Percentiles rank a stretch among this genome's conserved stretches.
These are phyloP conservation scores for Trochalopteron elliotii DNA, from an alignment of 2,113 vertebrate species.

Conservation along the genomic window DNA sequence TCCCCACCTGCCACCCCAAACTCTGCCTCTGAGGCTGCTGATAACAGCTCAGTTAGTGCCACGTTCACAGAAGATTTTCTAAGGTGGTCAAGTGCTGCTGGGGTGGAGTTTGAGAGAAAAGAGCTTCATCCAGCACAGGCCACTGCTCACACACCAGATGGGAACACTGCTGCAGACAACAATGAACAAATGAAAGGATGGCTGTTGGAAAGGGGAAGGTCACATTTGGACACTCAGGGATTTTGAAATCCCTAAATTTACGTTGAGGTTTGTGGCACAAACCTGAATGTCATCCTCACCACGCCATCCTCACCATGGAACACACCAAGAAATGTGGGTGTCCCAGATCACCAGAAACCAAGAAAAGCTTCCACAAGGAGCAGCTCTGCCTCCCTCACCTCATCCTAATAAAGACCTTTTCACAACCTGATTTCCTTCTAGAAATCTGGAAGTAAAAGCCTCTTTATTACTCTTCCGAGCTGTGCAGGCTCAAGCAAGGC, in stretches of 20 bases:
- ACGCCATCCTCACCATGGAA: neutral
- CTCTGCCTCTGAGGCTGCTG: neutral
- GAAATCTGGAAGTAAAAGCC: constrained; percentile 7
- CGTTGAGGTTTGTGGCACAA: neutral
- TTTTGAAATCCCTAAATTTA: neutral
- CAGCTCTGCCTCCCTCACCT: neutral
- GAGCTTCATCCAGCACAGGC: neutral
- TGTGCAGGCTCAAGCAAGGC: neutral
- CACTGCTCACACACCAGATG: neutral
- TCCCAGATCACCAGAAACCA: neutral
- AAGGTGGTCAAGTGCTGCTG: neutral
- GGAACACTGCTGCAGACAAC: neutral
- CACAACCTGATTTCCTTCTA: neutral
- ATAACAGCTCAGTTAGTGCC: neutral
- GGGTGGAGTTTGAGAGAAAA: neutral
- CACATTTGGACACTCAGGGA: neutral
- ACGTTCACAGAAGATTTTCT: neutral
- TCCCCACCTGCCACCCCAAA: neutral
- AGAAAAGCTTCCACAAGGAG: neutral
- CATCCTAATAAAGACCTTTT: neutral
- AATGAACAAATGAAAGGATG: neutral
- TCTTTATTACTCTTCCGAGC: neutral
- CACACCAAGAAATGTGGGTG: rapidly evolving
- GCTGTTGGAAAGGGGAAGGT: neutral
- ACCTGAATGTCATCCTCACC: neutral